Conservation (phyloP, 2,113 vertebrate species). For the Axis porcinus region DNA sequence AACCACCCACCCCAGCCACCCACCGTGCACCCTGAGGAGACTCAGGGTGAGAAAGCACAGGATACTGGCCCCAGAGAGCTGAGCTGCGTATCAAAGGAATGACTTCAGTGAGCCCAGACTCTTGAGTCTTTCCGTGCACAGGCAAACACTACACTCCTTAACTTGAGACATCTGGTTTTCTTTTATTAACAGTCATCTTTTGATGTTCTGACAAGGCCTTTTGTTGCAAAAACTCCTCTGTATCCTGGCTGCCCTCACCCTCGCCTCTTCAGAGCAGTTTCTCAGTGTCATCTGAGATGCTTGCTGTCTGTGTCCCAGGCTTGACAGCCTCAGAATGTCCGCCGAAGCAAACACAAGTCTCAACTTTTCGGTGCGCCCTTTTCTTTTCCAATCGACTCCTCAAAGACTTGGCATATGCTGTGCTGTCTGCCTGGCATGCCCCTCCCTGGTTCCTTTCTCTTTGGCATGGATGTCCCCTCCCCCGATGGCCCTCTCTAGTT, state of each 20-base stretch:
- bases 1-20: background rate
- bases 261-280: background rate
- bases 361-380: fast-evolving
- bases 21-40: background rate
- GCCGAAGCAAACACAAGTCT: background rate
- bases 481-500: background rate
- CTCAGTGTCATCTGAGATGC: background rate
- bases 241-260: background rate
- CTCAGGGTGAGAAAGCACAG: background rate
- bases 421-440: background rate
- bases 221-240: background rate
- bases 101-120: background rate
- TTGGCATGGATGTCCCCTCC: background rate
- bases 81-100: background rate
- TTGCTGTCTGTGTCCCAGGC: background rate
- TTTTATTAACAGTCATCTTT: background rate
- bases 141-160: background rate
- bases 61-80: background rate
- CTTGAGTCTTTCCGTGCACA: background rate
- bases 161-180: background rate
- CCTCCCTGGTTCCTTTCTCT: background rate
- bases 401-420: background rate
- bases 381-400: background rate
- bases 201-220: background rate
- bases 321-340: too few species aligned